Evolutionary conservation across 2,113 vertebrate genomes (phyloP), one percentile per base, ranked within the genome.

Genomic region (Corynorhinus townsendii): DNA sequence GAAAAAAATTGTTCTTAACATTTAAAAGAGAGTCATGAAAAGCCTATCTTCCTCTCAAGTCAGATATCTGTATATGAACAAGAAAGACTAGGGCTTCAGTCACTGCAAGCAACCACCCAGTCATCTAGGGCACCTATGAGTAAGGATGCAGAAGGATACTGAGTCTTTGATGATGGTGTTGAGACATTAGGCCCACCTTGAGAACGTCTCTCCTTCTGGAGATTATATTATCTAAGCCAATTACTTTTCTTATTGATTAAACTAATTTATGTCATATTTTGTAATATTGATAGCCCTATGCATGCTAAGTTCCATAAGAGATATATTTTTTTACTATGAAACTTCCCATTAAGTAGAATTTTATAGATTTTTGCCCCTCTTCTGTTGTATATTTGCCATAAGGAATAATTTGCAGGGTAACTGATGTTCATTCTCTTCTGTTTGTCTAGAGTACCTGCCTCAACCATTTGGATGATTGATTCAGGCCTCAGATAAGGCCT

Each of bases 401-500:
- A 73, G 47, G 54, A 90, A 84, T 94, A 69, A 93, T 94, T 84
- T 93, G 4, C n/a, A 69, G 38, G 45, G n/a, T 35, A 94, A 66
- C 11, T 73, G 15, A 68, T 69, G 45, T 64, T 88, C 81, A 62
- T 12, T 6, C 33, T 80, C 89, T 64, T 83, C 40, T 19, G 35
- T 88, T 95, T 85, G 49, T 86, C 84, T 79, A 71, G 16, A 87
- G 69, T 2, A 24, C n/a, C 69, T 19, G 81, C 75, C 33, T 59
- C 56, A 66, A 11, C 56, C 11, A 68, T 86, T 81, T 93, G 73
- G 20, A 17, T 73, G 45, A 69, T 73, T 89, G 79, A 93, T 69
- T 91, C 52, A 72, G 40, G 66, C 15, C 71, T 59, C 45, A 77
- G 86, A 59, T 86, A 94, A 88, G 19, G 11, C 33, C 52, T 91